phyloP scores from a whole-genome alignment of 2,888 invertebrate genomes.

The Idaea aversata region DNA sequence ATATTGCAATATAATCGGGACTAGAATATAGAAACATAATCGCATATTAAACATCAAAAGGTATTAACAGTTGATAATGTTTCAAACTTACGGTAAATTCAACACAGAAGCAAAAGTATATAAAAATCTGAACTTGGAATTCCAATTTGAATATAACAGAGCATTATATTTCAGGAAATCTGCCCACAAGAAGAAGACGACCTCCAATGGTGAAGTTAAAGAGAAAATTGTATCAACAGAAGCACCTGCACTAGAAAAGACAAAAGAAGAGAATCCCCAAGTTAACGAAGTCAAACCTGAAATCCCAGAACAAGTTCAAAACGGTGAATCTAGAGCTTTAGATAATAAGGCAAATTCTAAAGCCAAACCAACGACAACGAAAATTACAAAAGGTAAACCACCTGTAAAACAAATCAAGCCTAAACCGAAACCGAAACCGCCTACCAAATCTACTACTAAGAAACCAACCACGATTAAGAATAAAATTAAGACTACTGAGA shows the following conservation, averaged over 20 bases:
- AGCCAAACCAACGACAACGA: constrained; percentile 54
- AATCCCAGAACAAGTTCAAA: constrained; percentile 30
- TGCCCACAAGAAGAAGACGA: constrained; percentile 64
- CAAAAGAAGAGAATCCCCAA: constrained; percentile 44
- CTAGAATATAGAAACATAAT: neutral
- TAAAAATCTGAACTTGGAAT: too few species aligned
- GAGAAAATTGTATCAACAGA: constrained; percentile 42
- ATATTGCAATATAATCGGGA: neutral
- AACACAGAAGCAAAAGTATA: too few species aligned
- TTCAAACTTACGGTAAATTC: too few species aligned
- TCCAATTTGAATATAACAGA: neutral
- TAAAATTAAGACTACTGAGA: constrained; percentile 63
- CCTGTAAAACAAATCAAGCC: constrained; percentile 54
- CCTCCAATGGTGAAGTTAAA: constrained; percentile 53
- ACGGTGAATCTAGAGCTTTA: constrained; percentile 52
- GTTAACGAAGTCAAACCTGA: constrained; percentile 42
- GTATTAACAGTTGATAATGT: neutral
- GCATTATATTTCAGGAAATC: constrained; percentile 53
- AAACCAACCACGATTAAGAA: constrained; percentile 58
- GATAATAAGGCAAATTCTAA: constrained; percentile 62
- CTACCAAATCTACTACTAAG: constrained; percentile 56
- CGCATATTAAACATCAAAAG: neutral
- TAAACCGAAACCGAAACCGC: constrained; percentile 56
- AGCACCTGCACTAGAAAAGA: constrained; percentile 32
- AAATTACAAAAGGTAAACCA: constrained; percentile 45